A percentile compares a stretch with the other conserved stretches of the same genome.
phyloP scores from a whole-genome alignment of 2,797 vertebrate genomes.

The Cygnus olor region DNA sequence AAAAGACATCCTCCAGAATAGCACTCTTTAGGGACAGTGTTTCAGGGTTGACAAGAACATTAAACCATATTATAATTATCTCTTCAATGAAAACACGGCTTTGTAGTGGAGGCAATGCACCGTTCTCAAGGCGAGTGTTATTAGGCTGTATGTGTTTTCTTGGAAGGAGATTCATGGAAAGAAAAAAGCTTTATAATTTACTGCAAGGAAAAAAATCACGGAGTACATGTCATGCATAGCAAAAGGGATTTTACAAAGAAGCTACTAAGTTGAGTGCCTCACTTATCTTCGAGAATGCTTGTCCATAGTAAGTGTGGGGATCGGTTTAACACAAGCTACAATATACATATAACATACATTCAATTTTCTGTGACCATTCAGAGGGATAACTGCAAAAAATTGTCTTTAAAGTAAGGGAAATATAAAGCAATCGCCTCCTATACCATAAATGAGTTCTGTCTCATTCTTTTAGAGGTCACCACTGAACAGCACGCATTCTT shows the following conservation, averaged over 20 bases:
- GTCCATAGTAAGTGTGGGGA: constrained; percentile 31
- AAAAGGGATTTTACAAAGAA: constrained; percentile 72
- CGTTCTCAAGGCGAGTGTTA: constrained; percentile 58
- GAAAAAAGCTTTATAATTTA: constrained; percentile 73
- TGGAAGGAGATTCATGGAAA: constrained; percentile 64
- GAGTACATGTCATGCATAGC: constrained; percentile 69
- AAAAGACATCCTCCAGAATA: constrained; percentile 56
- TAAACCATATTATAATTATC: constrained; percentile 70
- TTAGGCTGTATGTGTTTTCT: constrained; percentile 67
- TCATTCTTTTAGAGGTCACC: constrained; percentile 42
- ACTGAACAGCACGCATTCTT: constrained; percentile 30
- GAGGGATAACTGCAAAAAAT: constrained; percentile 55
- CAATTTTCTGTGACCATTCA: constrained; percentile 34
- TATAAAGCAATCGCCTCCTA: constrained; percentile 50
- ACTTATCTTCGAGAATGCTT: constrained; percentile 65
- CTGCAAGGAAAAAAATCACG: constrained; percentile 54
- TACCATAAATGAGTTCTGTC: constrained; percentile 23
- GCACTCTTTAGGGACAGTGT: constrained; percentile 62
- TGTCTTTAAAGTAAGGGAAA: constrained; percentile 35
- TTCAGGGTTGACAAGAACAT: constrained; percentile 65
- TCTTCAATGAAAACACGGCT: constrained; percentile 57
- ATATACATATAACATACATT: constrained; percentile 32
- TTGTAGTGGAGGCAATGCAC: constrained; percentile 49
- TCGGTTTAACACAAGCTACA: constrained; percentile 52
- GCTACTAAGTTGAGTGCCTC: constrained; percentile 67